Evolutionary conservation across 2,797 vertebrate genomes (phyloP).

Genomic region (Bradypus variegatus): DNA sequence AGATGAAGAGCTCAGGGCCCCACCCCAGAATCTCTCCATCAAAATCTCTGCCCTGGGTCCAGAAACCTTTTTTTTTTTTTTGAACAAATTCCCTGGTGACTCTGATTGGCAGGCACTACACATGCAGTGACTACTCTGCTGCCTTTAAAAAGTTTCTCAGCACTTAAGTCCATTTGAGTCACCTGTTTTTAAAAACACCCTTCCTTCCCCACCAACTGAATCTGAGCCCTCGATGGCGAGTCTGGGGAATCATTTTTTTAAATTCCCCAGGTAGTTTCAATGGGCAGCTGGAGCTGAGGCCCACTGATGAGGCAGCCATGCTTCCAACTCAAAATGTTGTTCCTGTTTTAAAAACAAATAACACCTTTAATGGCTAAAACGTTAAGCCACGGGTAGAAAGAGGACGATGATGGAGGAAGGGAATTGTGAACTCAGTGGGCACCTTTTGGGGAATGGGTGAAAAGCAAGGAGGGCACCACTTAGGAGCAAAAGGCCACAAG

Average conservation of each 20-base stretch:
- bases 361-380: background rate
- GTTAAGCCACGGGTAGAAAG: background rate
- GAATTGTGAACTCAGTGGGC: background rate
- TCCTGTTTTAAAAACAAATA: background rate
- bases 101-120: background rate
- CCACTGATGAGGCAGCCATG: background rate
- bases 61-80: background rate
- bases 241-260: background rate
- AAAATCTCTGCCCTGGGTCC: background rate
- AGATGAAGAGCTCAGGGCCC: background rate
- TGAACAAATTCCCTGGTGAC: background rate
- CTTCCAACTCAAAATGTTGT: background rate
- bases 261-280: background rate
- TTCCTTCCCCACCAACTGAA: background rate
- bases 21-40: background rate
- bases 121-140: background rate
- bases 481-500: background rate
- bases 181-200: background rate
- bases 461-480: background rate
- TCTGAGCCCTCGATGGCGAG: background rate
- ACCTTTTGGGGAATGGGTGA: background rate
- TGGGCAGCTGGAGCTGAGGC: no score
- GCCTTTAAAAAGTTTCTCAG: background rate
- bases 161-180: background rate
- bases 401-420: background rate